phyloP scores from a whole-genome alignment of 2,797 vertebrate genomes.

The Melopsittacus undulatus region DNA sequence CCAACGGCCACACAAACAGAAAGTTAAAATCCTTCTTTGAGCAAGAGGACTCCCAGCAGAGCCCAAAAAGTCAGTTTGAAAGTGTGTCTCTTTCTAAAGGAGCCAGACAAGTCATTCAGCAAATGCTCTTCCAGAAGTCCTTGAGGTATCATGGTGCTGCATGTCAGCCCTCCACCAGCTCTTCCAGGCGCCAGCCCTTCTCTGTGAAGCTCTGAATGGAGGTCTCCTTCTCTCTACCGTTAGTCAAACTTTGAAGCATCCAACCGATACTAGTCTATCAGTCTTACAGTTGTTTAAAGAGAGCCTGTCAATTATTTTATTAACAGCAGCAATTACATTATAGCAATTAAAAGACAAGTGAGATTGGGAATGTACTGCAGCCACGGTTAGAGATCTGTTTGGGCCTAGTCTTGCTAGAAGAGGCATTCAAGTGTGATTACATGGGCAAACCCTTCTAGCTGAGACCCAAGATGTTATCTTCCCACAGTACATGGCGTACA shows the following conservation, averaged over 20 bases:
- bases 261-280: neutral
- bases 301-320: constrained; percentile 46
- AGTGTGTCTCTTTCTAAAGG: neutral
- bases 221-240: neutral
- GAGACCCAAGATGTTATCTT: neutral
- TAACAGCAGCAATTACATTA: constrained; percentile 53
- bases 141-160: fast-evolving
- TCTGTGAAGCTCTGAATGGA: neutral
- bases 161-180: neutral
- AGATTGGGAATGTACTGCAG: neutral
- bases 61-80: neutral
- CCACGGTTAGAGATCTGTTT: neutral
- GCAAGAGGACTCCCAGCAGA: neutral
- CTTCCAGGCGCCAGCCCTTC: neutral
- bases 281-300: constrained; percentile 43
- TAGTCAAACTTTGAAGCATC: constrained; percentile 33
- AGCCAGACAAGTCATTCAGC: neutral
- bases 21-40: neutral
- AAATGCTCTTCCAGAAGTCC: neutral
- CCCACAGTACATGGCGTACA: fast-evolving
- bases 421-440: neutral
- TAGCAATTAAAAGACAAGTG: constrained; percentile 20
- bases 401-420: neutral
- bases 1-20: fast-evolving
- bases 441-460: neutral